These are phyloP conservation scores for Ardeotis arabs DNA, from an alignment of 2,113 vertebrate species.

Conservation along the genomic window DNA sequence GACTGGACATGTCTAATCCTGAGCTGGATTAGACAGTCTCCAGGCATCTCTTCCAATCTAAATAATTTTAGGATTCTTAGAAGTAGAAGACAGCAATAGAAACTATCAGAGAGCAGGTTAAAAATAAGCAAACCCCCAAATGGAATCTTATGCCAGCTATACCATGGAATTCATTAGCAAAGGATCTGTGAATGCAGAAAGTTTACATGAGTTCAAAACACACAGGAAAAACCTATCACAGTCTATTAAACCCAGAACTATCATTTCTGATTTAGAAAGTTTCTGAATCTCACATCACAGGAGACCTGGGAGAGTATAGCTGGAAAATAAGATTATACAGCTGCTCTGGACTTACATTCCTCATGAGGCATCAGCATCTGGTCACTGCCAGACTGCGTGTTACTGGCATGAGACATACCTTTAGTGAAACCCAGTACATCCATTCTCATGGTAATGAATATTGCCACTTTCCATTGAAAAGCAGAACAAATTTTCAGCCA, in stretches of 20 bases:
- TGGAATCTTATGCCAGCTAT: background rate
- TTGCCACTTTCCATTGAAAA: background rate
- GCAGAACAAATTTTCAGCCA: background rate
- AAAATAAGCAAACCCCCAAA: background rate
- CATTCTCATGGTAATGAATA: background rate
- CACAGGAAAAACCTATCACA: background rate
- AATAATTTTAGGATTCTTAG: background rate
- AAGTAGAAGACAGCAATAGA: background rate
- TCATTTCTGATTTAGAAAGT: background rate
- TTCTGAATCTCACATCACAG: background rate
- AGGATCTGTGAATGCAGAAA: background rate
- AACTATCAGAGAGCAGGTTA: background rate
- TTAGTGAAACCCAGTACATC: background rate
- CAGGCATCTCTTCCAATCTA: background rate
- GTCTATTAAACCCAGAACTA: background rate
- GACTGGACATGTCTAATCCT: background rate
- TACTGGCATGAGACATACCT: background rate
- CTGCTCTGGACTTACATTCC: background rate
- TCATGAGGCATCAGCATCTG: background rate
- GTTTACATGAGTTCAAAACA: background rate
- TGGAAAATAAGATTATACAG: background rate
- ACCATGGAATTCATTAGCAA: background rate
- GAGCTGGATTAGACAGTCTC: background rate
- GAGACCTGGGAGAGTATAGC: background rate
- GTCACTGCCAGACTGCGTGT: background rate